A percentile compares a stretch with the other conserved stretches of the same genome.
Evolutionary conservation across 2,113 vertebrate species (phyloP).

Genomic region (Ptilorrhoa leucosticta): DNA sequence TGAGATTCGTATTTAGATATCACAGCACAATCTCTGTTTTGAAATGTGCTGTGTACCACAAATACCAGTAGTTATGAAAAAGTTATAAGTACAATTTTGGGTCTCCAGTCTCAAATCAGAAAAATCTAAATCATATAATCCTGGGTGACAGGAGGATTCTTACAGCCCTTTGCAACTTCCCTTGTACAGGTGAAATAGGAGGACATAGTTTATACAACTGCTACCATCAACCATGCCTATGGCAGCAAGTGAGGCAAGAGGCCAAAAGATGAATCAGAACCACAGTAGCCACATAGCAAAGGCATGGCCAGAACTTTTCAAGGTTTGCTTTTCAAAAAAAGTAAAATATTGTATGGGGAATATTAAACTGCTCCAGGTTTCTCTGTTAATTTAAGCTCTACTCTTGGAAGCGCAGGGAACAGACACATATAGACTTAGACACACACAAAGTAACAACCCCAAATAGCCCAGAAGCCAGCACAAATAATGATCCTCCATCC

Average conservation of each 20-base stretch:
- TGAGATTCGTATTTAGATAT: neutral
- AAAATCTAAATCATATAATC: neutral
- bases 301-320: neutral
- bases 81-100: neutral
- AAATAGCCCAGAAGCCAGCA: neutral
- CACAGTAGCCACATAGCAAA: neutral
- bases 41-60: neutral
- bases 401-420: neutral
- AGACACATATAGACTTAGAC: neutral
- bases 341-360: neutral
- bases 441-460: neutral
- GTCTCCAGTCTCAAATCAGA: neutral
- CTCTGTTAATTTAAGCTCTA: slow-evolving; percentile 23
- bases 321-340: neutral
- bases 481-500: neutral
- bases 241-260: neutral
- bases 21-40: neutral
- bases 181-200: neutral
- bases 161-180: neutral
- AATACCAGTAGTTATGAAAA: neutral
- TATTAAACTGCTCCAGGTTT: slow-evolving; percentile 45
- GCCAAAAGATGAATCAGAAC: slow-evolving; percentile 11
- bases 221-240: neutral
- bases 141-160: neutral
- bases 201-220: neutral